Conservation (phyloP, 2,888 invertebrate species). For the Leptothorax acervorum region DNA sequence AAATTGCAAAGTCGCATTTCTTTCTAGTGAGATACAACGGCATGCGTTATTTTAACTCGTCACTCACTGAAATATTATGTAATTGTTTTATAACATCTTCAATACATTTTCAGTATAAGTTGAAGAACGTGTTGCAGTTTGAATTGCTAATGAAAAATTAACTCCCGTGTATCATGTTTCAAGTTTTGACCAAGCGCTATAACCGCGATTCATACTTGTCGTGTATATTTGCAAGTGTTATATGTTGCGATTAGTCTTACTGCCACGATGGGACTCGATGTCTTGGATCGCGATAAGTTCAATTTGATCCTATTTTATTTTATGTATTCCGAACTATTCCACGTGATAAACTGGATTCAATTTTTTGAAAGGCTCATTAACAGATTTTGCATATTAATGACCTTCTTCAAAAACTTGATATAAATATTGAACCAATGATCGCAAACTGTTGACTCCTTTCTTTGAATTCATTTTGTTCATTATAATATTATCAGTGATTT, state of each 20-base stretch:
- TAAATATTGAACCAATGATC: slow-evolving; percentile 39
- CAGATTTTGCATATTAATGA: background rate
- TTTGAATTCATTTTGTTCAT: background rate
- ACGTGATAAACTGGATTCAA: background rate
- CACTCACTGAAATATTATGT: background rate
- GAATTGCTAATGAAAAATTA: slow-evolving; percentile 23
- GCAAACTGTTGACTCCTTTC: background rate
- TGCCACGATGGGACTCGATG: background rate
- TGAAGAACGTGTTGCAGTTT: background rate
- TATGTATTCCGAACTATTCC: background rate
- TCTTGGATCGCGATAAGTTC: background rate
- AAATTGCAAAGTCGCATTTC: background rate
- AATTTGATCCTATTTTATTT: background rate
- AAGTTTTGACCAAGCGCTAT: background rate
- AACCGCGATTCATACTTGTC: background rate
- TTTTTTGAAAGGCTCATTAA: background rate
- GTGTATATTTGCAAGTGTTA: background rate
- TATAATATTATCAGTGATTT: background rate
- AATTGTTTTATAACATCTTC: background rate
- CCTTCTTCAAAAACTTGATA: background rate
- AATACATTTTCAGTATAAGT: background rate
- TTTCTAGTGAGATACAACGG: background rate
- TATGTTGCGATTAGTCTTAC: background rate
- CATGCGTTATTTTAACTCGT: background rate
- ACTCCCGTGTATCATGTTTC: background rate